Evolutionary conservation across 2,888 invertebrate species (phyloP).

Genomic region (Choreutis nemorana): DNA sequence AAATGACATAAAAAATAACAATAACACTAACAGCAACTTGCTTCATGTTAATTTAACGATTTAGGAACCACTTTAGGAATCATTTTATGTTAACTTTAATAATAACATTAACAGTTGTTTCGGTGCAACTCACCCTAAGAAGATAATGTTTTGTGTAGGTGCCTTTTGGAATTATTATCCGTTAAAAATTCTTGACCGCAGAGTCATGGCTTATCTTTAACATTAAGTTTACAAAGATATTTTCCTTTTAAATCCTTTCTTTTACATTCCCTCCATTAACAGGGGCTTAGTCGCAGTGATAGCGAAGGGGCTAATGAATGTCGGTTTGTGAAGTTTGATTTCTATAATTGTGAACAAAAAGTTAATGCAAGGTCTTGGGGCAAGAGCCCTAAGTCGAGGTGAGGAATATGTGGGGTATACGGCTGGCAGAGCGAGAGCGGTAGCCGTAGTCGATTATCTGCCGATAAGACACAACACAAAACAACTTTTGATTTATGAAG

Average conservation of each 20-base stretch:
- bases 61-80: no score
- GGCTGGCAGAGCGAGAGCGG: constrained; percentile 26
- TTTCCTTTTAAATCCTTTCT: constrained; percentile 26
- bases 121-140: no score
- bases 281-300: constrained; percentile 21
- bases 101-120: no score
- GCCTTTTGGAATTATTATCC: no score
- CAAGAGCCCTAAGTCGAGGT: constrained; percentile 17
- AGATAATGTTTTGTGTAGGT: no score
- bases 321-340: constrained; percentile 39
- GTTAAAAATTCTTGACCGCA: no score
- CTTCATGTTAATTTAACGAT: no score
- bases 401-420: no score
- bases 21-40: no score
- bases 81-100: no score
- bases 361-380: constrained; percentile 36
- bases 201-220: no score
- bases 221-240: constrained; percentile 16
- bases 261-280: constrained; percentile 38
- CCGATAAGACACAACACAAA: constrained; percentile 60
- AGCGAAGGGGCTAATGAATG: constrained; percentile 25
- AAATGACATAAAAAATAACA: no score
- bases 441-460: constrained; percentile 58
- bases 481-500: constrained; percentile 64
- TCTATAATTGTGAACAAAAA: constrained; percentile 42